Conservation (phyloP, 2,797 vertebrate genomes). For the Lithobates pipiens region DNA sequence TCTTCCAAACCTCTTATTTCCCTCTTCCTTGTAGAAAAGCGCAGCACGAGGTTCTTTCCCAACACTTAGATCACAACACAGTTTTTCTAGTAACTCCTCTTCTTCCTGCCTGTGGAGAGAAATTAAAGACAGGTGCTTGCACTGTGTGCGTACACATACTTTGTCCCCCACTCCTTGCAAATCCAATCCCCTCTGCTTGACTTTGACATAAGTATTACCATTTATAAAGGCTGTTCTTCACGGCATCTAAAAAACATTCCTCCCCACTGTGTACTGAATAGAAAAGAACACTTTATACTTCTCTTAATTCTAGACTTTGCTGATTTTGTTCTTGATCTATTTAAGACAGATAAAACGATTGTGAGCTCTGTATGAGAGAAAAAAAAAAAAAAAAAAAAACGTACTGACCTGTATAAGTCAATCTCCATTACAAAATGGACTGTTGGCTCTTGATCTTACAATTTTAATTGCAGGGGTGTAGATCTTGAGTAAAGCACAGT, state of each 20-base stretch:
- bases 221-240: slow-evolving; percentile 4
- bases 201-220: slow-evolving; percentile 37
- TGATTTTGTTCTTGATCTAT: slow-evolving; percentile 6
- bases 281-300: slow-evolving; percentile 23
- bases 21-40: slow-evolving; percentile 77
- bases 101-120: slow-evolving; percentile 77
- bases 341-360: not conserved
- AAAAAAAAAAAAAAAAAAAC: not conserved
- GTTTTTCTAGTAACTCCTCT: slow-evolving; percentile 71
- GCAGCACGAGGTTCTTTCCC: slow-evolving; percentile 76
- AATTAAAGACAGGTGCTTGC: slow-evolving; percentile 50
- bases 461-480: slow-evolving; percentile 5
- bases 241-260: not conserved
- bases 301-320: slow-evolving; percentile 1
- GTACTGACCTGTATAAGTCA: slow-evolving; percentile 15
- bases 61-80: slow-evolving; percentile 69
- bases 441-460: not conserved
- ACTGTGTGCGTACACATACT: slow-evolving; percentile 16
- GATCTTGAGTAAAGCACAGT: not conserved
- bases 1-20: slow-evolving; percentile 81
- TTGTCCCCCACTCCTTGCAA: not conserved
- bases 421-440: slow-evolving; percentile 11
- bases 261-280: slow-evolving; percentile 14
- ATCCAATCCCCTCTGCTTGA: slow-evolving; percentile 22
- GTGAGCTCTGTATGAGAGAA: not conserved